Base-by-base conservation (phyloP, 2,113 vertebrate species). In the Engystomops pustulosus region DNA sequence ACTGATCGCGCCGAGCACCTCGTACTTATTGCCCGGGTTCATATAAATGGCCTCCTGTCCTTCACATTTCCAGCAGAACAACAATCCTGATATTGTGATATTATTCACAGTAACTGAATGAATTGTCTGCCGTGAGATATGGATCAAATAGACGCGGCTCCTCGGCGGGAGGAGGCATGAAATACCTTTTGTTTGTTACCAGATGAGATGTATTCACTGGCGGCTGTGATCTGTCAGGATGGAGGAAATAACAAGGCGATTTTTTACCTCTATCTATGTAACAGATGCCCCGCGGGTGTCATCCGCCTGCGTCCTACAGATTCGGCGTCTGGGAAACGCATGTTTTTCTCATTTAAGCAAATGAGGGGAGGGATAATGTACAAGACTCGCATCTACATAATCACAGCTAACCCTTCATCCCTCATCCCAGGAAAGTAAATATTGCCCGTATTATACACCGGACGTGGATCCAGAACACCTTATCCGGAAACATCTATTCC, bases 331-430 rank as follows among this genome's bases (percentile, higher is more conserved):
- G 2, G 75, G 51, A 78, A 60, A 85, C 30, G 51, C 83, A 72
- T 30, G 81, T 84, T 84, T 76, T 77, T 84, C 58, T 38, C 72
- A 77, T 77, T 30, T 10, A 8, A 44, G 17, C 62, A 55, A 85
- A 75, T 49, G 53, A 23, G 41, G 60, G 27, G 4, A 14, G 10
- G 30, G n/a, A 30, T 38, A 60, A 38, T 72, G 68, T 30, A 60
- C 36, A 34, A 78, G 83, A 18, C 25, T 67, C 20, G 3, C 32
- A 77, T 76, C 51, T 3, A 30, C 36, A 81, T 77, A 67, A 36
- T 76, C 18, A 60, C 70, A 74, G 17, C 17, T 9, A 78, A 60
- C 51, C 32, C n/a, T 30, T 74, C 44, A 27, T 30, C 49, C 49
- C 44, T 74, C 23, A 25, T 67, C 30, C 8, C 32, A 36, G 30